Conservation (phyloP, 1,140 invertebrate genomes). For the Rhagoletis pomonella region DNA sequence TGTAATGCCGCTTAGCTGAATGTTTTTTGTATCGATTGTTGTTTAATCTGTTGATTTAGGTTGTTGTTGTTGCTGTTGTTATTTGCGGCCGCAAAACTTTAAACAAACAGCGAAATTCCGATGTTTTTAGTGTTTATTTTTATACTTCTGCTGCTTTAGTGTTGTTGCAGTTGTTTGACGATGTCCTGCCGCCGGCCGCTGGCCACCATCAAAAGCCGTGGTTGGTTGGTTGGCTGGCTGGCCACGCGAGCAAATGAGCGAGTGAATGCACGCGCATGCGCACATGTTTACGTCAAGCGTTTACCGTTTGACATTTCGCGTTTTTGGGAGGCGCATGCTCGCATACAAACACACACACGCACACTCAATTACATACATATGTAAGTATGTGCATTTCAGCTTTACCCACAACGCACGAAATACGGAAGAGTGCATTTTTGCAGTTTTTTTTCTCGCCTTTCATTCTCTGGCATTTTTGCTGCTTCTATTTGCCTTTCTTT, state of each 20-base stretch:
- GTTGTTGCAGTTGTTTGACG: slow-evolving; percentile 23
- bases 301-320: slow-evolving; percentile 51
- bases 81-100: slow-evolving; percentile 16
- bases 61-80: not conserved
- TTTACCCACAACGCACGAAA: not conserved
- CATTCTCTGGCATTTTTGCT: slow-evolving; percentile 31
- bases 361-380: not conserved
- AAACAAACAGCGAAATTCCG: slow-evolving; percentile 45
- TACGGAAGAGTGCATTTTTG: slow-evolving; percentile 44
- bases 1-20: not conserved
- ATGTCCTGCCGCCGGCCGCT: slow-evolving; percentile 39
- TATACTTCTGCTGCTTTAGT: not conserved
- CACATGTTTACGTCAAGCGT: slow-evolving; percentile 44
- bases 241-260: not conserved
- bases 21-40: slow-evolving; percentile 51
- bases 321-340: slow-evolving; percentile 35
- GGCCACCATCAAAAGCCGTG: not conserved
- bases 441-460: slow-evolving; percentile 40
- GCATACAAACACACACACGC: not conserved
- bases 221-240: no score
- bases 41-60: not conserved
- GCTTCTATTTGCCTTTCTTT: not conserved
- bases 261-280: slow-evolving; percentile 32
- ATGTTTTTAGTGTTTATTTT: not conserved
- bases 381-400: not conserved